phyloP scores from a whole-genome alignment of 2,797 vertebrate species.

The Gadopsis bispinosus region DNA sequence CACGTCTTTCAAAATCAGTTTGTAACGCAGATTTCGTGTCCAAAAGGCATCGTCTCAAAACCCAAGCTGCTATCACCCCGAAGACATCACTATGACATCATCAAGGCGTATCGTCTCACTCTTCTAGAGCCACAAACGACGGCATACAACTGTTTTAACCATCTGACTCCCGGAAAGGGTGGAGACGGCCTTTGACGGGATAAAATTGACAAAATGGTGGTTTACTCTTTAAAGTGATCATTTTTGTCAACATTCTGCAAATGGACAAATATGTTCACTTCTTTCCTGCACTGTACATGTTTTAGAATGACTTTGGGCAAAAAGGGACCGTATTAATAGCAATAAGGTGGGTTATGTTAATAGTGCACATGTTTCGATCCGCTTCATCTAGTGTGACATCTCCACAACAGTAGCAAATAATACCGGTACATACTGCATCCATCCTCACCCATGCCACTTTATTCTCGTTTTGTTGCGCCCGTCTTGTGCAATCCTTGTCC shows the following conservation, averaged over 20 bases:
- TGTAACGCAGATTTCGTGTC: too few species aligned
- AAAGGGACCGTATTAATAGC: neutral
- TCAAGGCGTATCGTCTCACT: neutral
- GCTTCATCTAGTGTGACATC: constrained; percentile 57
- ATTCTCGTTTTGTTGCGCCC: constrained; percentile 75
- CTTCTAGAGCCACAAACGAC: neutral
- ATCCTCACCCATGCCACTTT: constrained; percentile 53
- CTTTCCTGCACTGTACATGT: neutral
- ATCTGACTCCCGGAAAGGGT: neutral
- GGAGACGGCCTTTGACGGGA: neutral
- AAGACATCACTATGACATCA: neutral
- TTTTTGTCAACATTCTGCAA: neutral
- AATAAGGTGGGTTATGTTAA: constrained; percentile 9
- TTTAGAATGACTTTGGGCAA: neutral
- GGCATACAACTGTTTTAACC: neutral
- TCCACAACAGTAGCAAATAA: constrained; percentile 60
- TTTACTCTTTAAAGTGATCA: neutral
- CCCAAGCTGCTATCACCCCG: neutral
- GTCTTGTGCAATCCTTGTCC: constrained; percentile 77
- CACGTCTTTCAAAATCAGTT: too few species aligned
- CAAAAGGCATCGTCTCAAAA: neutral
- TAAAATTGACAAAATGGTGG: neutral
- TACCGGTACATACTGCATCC: constrained; percentile 31
- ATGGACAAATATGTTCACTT: neutral
- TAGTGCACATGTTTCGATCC: constrained; percentile 39